Percentiles rank a stretch among this genome's conserved stretches.
These are phyloP conservation scores for Tuta absoluta DNA, from an alignment of 2,888 invertebrate species.

Conservation along the genomic window DNA sequence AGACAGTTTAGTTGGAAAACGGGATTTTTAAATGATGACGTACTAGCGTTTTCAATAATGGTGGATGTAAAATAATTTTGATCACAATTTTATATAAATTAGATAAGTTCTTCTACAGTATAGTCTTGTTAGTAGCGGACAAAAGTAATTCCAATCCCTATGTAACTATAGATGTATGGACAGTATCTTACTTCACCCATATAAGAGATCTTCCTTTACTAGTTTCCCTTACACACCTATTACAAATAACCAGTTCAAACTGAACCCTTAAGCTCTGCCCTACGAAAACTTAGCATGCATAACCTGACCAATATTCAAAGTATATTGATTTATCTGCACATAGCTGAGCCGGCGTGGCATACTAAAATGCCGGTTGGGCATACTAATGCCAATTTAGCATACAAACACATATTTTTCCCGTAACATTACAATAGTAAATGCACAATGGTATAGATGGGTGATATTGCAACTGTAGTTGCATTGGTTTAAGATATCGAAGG, in stretches of 20 bases:
- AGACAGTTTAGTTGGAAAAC: conserved; percentile 33
- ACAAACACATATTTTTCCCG: conserved; percentile 67
- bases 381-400: conserved; percentile 70
- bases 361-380: conserved; percentile 61
- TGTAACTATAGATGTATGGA: no score
- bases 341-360: conserved; percentile 48
- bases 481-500: no score
- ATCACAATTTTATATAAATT: no score
- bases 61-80: neutral
- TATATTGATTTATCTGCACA: conserved; percentile 17
- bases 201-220: no score
- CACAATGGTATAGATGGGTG: neutral
- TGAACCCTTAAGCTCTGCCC: no score
- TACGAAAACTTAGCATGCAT: conserved; percentile 16
- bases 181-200: no score
- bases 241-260: no score
- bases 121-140: no score
- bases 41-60: neutral
- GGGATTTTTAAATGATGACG: neutral
- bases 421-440: conserved; percentile 25
- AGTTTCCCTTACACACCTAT: no score
- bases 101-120: no score
- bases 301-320: conserved; percentile 31
- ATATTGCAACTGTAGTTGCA: neutral
- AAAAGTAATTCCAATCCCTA: neutral